Evolutionary conservation across 2,113 vertebrate genomes (phyloP), one percentile per base, ranked within the genome.

Genomic region (Candoia aspera): DNA sequence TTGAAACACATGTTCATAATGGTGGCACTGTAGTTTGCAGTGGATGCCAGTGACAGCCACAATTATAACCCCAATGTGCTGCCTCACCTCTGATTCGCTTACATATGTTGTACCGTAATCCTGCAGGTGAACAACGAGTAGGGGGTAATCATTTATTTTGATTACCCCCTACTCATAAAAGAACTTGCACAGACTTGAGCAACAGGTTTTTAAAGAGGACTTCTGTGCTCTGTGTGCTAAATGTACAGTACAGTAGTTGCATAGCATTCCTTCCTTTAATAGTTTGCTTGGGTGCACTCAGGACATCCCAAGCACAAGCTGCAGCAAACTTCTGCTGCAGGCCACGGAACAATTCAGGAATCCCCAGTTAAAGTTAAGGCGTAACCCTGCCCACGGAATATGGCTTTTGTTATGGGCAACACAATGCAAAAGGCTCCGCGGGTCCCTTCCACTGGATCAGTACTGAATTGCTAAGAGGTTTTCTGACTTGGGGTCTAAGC

Each of bases 401-500:
- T 19, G 33, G n/a, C 15, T 79, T 79, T 15, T 79, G 62, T 64
- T 29, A 88, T 84, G 3, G 4, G 86, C 0, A 2, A 24, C 68
- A 54, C 59, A 26, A 8, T 93, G 46, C 15, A 89, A 88, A 94
- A 86, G 79, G 5, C 21, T 62, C 73, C 8, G 54, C 49, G 12
- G 0, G 15, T 13, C 57, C 86, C 29, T 12, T 12, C 5, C 2
- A 19, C 54, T 6, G 0, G 6, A 15, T 85, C 86, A 1, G 2
- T 59, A 87, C 29, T 46, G 53, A 68, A 79, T 9, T 37, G 5
- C 12, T 8, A 33, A 4, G 0, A 54, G 19, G 24, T 11, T 88
- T 62, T 91, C 57, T 90, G 88, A 79, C 59, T 87, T 88, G 86
- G 42, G 2, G 55, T 96, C 26, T 90, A 24, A 59, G 68, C 12